phyloP scores from a whole-genome alignment of 2,888 invertebrate species.

The Eledone cirrhosa region DNA sequence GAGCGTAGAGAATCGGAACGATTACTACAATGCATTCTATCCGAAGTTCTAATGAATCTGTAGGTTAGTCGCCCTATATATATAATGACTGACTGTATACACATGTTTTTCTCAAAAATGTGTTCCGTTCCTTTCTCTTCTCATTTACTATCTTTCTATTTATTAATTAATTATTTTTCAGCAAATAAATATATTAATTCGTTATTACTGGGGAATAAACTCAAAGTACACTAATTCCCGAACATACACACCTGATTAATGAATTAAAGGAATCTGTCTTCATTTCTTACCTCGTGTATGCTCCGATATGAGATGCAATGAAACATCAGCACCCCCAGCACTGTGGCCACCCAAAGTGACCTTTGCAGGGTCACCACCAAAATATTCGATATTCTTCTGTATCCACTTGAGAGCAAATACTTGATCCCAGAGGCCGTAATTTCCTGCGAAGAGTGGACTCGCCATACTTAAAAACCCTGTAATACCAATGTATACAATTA shows the following conservation, averaged over 20 bases:
- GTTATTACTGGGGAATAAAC: no score
- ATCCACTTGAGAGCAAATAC: slow-evolving; percentile 41
- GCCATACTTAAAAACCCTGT: slow-evolving; percentile 34
- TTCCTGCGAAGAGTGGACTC: slow-evolving; percentile 36
- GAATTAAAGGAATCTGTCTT: not conserved
- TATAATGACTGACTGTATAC: no score
- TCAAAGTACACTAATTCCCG: no score
- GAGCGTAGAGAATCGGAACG: no score
- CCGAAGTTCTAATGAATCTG: no score
- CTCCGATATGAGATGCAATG: slow-evolving; percentile 39
- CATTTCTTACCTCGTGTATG: slow-evolving; percentile 38
- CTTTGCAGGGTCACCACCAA: slow-evolving; percentile 38
- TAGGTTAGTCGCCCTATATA: no score
- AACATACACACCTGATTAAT: no score
- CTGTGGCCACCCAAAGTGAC: slow-evolving; percentile 45
- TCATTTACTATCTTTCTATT: no score
- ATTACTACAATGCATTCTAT: slow-evolving; percentile 9
- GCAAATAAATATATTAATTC: no score
- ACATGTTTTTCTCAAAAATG: not conserved
- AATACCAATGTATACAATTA: not conserved
- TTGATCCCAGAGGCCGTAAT: slow-evolving; percentile 44
- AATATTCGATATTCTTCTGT: slow-evolving; percentile 38
- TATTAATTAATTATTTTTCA: no score
- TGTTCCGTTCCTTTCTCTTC: not conserved
- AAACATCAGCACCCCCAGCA: slow-evolving; percentile 42